Conservation (phyloP, 1,140 invertebrate genomes). For the Pentalonia nigronervosa region DNA sequence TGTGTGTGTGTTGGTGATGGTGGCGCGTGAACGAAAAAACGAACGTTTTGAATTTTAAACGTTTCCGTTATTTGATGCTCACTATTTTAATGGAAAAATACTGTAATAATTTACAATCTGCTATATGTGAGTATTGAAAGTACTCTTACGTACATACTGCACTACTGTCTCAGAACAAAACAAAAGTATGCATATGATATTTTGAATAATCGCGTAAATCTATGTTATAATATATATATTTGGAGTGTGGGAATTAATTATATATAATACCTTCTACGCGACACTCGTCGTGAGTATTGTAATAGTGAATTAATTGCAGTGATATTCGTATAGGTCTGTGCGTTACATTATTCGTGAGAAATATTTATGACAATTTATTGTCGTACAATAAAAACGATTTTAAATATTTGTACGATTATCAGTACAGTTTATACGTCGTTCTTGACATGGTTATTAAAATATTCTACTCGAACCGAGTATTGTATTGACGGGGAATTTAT, state of each 20-base stretch:
- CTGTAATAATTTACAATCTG: not conserved
- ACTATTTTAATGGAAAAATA: conserved; percentile 18
- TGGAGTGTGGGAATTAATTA: not conserved
- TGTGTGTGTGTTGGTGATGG: too few species aligned
- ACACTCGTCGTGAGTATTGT: not conserved
- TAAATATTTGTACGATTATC: not conserved
- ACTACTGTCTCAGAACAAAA: not conserved
- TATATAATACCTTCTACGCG: not conserved
- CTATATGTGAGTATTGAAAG: not conserved
- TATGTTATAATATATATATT: not conserved
- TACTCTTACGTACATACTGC: too few species aligned
- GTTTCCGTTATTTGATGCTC: not conserved
- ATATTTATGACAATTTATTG: not conserved
- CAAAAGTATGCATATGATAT: not conserved
- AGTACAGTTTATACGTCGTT: not conserved
- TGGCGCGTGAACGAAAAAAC: not conserved
- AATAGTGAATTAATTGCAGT: not conserved
- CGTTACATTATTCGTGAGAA: not conserved
- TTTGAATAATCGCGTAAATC: not conserved
- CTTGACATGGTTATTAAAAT: not conserved
- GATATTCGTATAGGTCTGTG: not conserved
- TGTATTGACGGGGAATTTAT: not conserved
- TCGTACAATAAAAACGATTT: not conserved
- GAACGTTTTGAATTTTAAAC: conserved; percentile 28
- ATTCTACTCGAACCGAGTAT: not conserved